Percentiles rank a stretch among this genome's conserved stretches.
Conservation (phyloP, 1,140 invertebrate genomes). For the Trichonephila clavata region DNA sequence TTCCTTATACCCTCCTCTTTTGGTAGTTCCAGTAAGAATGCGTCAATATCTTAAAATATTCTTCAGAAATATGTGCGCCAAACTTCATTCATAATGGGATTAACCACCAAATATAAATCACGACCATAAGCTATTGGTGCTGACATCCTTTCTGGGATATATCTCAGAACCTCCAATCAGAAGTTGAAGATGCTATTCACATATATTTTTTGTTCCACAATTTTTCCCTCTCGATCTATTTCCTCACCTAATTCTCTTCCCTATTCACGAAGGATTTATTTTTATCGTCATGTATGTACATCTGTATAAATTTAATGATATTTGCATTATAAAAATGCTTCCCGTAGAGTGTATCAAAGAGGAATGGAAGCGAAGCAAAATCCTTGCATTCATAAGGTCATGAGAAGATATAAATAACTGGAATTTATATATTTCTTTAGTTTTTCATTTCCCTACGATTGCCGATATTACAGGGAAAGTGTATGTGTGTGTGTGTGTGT, state of each 20-base stretch:
- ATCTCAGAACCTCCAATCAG: not conserved
- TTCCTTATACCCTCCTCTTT: too few species aligned
- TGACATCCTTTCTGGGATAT: not conserved
- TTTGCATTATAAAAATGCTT: conserved; percentile 47
- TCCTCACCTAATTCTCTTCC: conserved; percentile 3
- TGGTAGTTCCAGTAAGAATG: not conserved
- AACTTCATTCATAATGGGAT: conserved; percentile 20
- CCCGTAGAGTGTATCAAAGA: conserved; percentile 1
- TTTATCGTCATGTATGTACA: conserved; percentile 1
- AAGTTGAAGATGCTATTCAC: not conserved
- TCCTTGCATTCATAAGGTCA: conserved; percentile 59
- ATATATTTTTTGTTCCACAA: not conserved
- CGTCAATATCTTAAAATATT: conserved; percentile 17
- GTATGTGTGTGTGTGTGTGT: conserved; percentile 34
- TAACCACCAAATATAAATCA: not conserved
- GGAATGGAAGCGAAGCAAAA: not conserved
- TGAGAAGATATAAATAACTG: conserved; percentile 54
- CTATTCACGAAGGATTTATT: not conserved
- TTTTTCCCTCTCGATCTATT: conserved; percentile 2
- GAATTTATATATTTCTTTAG: conserved; percentile 42
- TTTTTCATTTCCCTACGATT: conserved; percentile 54
- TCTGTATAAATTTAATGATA: conserved; percentile 48
- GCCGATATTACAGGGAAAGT: conserved; percentile 60
- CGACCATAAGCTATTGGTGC: not conserved
- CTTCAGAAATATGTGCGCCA: not conserved